Conservation (phyloP, 1,140 invertebrate species). For the Octopus sinensis region DNA sequence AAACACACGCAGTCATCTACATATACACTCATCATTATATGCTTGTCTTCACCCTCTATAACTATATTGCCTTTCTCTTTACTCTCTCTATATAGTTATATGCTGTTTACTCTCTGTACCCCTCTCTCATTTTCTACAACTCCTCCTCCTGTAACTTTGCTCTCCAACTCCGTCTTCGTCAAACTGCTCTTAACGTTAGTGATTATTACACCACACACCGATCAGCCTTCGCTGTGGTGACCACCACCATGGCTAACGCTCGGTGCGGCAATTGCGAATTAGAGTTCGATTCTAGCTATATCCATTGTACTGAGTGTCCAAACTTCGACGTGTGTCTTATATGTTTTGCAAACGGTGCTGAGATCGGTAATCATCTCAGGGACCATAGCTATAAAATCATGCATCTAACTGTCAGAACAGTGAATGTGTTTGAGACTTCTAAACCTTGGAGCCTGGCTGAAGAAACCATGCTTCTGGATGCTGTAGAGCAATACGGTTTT, state of each 20-base stretch:
- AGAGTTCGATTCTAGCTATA: background rate
- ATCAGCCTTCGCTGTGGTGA: background rate
- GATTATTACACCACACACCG: background rate
- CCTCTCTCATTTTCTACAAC: background rate
- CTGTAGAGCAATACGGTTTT: conserved; percentile 91
- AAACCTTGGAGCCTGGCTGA: conserved; percentile 80
- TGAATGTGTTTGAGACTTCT: conserved; percentile 45
- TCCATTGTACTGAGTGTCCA: background rate
- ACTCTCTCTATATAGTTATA: background rate
- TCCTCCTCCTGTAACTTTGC: background rate
- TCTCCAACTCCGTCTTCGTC: background rate
- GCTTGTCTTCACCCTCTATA: no score
- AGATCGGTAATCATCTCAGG: conserved; percentile 86
- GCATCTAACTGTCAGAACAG: conserved; percentile 28
- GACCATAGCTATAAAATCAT: conserved; percentile 87
- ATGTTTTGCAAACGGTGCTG: conserved; percentile 87
- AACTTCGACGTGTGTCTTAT: background rate
- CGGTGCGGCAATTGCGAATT: background rate
- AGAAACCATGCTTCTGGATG: conserved; percentile 84
- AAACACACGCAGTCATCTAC: no score
- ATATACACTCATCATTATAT: no score
- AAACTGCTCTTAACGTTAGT: background rate
- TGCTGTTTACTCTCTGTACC: background rate
- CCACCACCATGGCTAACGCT: conserved; percentile 3
- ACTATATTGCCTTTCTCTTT: background rate